phyloP scores from a whole-genome alignment of 2,797 vertebrate species.

The Eurystomus glaucurus region DNA sequence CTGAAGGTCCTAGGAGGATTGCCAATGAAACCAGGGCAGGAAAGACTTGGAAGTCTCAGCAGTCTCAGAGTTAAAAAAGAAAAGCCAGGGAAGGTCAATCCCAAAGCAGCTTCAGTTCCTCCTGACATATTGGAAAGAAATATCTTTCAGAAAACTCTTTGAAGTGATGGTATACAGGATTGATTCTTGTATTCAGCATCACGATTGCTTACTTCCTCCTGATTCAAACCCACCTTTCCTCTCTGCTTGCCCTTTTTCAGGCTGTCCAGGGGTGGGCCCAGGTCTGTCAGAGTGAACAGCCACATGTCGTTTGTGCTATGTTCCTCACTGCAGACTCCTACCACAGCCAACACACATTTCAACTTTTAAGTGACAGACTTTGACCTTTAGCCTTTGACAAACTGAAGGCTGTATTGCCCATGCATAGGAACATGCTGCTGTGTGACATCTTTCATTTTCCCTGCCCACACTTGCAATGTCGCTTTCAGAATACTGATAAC shows the following conservation, averaged over 20 bases:
- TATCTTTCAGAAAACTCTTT: background rate
- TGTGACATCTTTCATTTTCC: background rate
- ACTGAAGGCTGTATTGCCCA: background rate
- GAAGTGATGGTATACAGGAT: background rate
- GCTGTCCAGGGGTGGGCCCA: background rate
- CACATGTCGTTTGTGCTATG: fast-evolving
- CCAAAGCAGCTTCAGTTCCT: background rate
- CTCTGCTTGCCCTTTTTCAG: background rate
- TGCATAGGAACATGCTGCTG: background rate
- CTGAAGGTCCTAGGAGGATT: background rate
- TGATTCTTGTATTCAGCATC: background rate
- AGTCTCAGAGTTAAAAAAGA: background rate
- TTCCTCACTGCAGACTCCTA: background rate
- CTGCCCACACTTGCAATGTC: background rate
- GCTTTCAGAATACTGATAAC: conserved; percentile 37
- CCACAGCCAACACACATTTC: background rate
- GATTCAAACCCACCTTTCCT: background rate
- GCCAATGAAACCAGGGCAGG: background rate
- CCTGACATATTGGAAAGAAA: background rate
- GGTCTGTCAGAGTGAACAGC: background rate
- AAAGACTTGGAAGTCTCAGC: background rate
- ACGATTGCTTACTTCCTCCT: background rate
- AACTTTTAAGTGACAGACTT: background rate
- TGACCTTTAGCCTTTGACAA: background rate
- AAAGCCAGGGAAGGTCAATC: background rate